phyloP scores from a whole-genome alignment of 1,140 invertebrate species.

The Hermatobates lingyangjiaoensis region DNA sequence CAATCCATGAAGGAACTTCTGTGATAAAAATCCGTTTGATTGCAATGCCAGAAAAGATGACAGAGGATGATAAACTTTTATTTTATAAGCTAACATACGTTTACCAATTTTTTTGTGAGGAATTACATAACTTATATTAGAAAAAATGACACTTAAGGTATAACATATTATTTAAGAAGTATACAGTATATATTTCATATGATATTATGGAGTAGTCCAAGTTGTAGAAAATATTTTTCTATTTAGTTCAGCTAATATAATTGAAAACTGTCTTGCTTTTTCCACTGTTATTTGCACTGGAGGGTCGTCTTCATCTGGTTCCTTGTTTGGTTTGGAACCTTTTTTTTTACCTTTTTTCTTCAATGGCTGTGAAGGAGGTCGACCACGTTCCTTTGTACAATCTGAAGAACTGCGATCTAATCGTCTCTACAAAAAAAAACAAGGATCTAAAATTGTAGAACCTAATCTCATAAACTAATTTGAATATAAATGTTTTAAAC shows the following conservation, averaged over 20 bases:
- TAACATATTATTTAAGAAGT: no score
- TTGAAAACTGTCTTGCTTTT: constrained; percentile 33
- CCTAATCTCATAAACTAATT: background rate
- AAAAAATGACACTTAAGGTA: no score
- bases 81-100: no score
- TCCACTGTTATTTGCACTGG: constrained; percentile 30
- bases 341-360: constrained; percentile 18
- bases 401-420: background rate
- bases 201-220: no score
- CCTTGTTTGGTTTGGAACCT: constrained; percentile 26
- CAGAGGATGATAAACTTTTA: no score
- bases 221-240: constrained; percentile 28
- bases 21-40: no score
- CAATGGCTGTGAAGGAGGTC: constrained; percentile 4
- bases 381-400: background rate
- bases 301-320: constrained; percentile 26
- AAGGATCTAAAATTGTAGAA: constrained; percentile 3
- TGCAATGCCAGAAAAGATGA: no score
- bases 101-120: no score
- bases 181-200: no score
- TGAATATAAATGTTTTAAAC: background rate
- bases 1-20: no score
- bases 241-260: constrained; percentile 51
- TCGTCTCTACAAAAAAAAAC: constrained; percentile 9
- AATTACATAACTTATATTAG: no score